Conservation (phyloP, 2,113 vertebrate species). For the Halcyon malimbica region DNA sequence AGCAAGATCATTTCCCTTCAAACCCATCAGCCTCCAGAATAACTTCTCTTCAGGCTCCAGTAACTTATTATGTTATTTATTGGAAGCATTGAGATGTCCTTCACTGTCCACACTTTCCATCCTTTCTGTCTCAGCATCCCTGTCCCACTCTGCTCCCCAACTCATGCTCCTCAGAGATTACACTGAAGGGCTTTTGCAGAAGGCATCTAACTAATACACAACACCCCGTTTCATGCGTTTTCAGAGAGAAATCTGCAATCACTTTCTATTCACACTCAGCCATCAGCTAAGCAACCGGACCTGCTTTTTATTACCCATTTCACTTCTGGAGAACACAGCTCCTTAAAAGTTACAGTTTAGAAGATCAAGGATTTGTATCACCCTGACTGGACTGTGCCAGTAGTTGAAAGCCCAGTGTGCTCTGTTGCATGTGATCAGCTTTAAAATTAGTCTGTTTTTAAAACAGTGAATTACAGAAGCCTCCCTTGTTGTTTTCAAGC, state of each 20-base stretch:
- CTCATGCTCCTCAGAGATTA: neutral
- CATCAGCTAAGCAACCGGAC: neutral
- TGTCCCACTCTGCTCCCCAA: neutral
- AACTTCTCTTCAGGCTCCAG: neutral
- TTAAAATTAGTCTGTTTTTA: neutral
- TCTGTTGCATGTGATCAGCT: neutral
- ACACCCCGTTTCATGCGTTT: neutral
- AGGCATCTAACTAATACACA: neutral
- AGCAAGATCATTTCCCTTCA: neutral
- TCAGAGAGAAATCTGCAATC: neutral
- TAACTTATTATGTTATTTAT: neutral
- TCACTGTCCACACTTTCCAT: neutral
- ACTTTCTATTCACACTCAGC: conserved; percentile 17
- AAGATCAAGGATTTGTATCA: conserved; percentile 34
- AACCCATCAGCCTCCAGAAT: neutral
- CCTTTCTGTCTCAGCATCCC: neutral
- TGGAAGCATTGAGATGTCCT: neutral
- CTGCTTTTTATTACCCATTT: conserved; percentile 23
- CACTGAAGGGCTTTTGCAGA: neutral
- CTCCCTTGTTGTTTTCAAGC: neutral
- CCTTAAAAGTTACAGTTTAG: neutral
- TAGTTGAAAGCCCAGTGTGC: neutral
- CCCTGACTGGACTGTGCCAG: neutral
- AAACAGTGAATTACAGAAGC: neutral
- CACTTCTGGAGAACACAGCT: neutral